phyloP scores from a whole-genome alignment of 2,797 vertebrate species.

The Taenioides sp. region DNA sequence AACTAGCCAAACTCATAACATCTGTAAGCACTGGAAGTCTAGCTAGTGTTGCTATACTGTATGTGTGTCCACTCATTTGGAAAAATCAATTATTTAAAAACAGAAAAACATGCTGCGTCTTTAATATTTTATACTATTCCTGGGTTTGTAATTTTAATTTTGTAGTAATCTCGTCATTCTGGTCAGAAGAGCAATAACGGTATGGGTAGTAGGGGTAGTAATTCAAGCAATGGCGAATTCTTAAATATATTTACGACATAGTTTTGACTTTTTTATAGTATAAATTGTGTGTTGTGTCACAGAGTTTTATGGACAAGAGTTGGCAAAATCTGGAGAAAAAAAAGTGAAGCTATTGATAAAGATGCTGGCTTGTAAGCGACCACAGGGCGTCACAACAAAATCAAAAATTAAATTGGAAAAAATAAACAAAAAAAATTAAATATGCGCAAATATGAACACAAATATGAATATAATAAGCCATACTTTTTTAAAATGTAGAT shows the following conservation, averaged over 20 bases:
- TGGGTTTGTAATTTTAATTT: no score
- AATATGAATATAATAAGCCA: no score
- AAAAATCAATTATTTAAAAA: not conserved
- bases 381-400: no score
- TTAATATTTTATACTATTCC: not conserved
- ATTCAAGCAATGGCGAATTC: constrained; percentile 25
- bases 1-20: constrained; percentile 14
- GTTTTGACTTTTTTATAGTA: constrained; percentile 18
- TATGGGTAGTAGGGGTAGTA: not conserved
- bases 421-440: no score
- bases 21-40: constrained; percentile 14
- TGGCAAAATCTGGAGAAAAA: constrained; percentile 1
- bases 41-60: constrained; percentile 10
- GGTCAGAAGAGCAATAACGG: no score
- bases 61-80: not conserved
- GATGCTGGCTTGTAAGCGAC: no score
- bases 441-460: no score
- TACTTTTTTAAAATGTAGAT: no score
- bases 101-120: not conserved
- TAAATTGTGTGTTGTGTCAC: constrained; percentile 5
- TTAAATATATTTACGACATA: constrained; percentile 44
- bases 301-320: constrained; percentile 37
- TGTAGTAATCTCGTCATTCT: no score
- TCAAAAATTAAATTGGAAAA: no score
- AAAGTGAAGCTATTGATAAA: no score